Conservation (phyloP, 2,797 vertebrate genomes). For the Lepilemur ruficaudatus region DNA sequence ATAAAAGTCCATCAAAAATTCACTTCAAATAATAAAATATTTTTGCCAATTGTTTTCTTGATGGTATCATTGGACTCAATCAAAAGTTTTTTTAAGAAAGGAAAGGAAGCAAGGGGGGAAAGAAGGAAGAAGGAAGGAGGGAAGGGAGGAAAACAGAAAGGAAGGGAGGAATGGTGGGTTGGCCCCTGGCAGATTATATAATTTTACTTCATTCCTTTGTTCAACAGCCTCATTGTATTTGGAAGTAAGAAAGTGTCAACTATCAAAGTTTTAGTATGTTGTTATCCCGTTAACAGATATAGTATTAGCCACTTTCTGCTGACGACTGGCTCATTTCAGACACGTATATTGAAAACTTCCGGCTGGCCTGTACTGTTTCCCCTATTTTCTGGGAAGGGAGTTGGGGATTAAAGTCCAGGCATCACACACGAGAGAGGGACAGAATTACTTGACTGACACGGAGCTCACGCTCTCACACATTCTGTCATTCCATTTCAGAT, state of each 20-base stretch:
- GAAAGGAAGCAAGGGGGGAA: neutral
- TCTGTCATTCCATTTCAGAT: neutral
- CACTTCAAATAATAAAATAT: neutral
- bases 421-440: neutral
- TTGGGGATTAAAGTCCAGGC: neutral
- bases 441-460: accelerated
- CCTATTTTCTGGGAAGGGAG: neutral
- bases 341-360: neutral
- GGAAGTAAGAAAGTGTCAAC: neutral
- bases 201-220: neutral
- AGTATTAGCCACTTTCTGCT: too few relatives aligned
- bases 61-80: neutral
- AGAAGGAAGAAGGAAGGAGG: neutral
- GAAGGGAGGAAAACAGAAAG: accelerated
- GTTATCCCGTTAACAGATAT: neutral
- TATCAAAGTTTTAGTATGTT: neutral
- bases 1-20: neutral
- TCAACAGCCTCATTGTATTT: neutral
- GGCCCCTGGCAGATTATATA: neutral
- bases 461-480: neutral
- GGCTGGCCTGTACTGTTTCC: neutral
- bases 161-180: too few relatives aligned
- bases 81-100: neutral
- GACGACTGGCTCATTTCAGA: neutral
- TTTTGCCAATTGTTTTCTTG: neutral